A percentile compares a stretch with the other conserved stretches of the same genome.
Evolutionary conservation across 2,888 invertebrate genomes (phyloP).

Genomic region (Diaprepes abbreviatus): DNA sequence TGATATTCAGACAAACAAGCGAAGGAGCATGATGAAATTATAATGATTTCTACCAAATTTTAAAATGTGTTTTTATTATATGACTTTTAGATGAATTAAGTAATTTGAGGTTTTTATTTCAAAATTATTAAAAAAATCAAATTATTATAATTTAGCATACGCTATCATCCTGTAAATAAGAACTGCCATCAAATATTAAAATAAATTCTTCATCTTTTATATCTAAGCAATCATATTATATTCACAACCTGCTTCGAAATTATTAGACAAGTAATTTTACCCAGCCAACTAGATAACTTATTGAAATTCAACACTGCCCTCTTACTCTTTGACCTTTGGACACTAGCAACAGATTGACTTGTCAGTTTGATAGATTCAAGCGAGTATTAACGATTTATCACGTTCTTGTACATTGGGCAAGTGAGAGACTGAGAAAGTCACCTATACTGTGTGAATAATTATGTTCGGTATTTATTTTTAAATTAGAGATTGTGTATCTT

Average conservation of each 20-base stretch:
- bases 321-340: slow-evolving; percentile 36
- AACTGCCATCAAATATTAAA: no score
- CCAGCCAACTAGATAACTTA: slow-evolving; percentile 16
- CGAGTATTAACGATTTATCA: slow-evolving; percentile 61
- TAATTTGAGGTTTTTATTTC: no score
- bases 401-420: slow-evolving; percentile 30
- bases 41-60: no score
- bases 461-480: not conserved
- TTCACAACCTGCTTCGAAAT: not conserved
- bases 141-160: no score
- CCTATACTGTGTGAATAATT: slow-evolving; percentile 9
- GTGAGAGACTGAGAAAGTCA: slow-evolving; percentile 12
- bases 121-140: no score
- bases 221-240: no score
- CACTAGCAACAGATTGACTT: slow-evolving; percentile 62
- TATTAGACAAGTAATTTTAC: not conserved
- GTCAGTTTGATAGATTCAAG: slow-evolving; percentile 63
- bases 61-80: no score
- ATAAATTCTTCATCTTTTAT: no score
- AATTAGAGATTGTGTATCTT: not conserved
- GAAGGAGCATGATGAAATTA: no score
- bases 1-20: no score
- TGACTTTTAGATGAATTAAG: no score
- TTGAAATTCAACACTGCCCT: slow-evolving; percentile 27
- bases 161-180: no score